Conservation (phyloP, 2,888 invertebrate species). For the Sicus ferrugineus region DNA sequence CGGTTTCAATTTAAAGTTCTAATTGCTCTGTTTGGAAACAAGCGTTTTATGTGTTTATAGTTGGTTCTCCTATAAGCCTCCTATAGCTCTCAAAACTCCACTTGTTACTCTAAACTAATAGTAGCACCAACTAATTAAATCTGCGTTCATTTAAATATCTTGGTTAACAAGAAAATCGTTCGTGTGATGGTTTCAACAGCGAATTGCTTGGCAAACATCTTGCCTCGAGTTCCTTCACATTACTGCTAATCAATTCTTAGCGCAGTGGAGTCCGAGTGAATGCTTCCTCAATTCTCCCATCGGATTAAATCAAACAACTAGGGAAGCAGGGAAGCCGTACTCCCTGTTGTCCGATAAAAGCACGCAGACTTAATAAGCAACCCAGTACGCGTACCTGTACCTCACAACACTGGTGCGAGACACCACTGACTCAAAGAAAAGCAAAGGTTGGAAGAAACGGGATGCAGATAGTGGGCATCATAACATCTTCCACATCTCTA, state of each 20-base stretch:
- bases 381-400: neutral
- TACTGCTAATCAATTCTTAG: neutral
- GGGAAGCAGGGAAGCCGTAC: constrained; percentile 48
- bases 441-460: no score
- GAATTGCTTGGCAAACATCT: neutral
- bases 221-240: neutral
- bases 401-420: neutral
- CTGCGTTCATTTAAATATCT: no score
- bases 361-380: neutral
- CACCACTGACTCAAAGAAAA: neutral
- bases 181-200: no score
- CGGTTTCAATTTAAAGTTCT: constrained; percentile 19
- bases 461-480: no score
- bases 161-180: no score
- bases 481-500: no score
- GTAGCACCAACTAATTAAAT: no score
- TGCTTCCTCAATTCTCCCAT: constrained; percentile 57
- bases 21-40: neutral
- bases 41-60: no score
- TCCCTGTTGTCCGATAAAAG: constrained; percentile 28
- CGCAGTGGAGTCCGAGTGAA: neutral
- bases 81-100: no score
- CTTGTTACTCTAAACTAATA: no score
- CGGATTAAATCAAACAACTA: constrained; percentile 64
- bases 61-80: no score